A percentile compares a stretch with the other conserved stretches of the same genome.
Evolutionary conservation across 2,888 invertebrate genomes (phyloP).

Genomic region (Teleogryllus oceanicus): DNA sequence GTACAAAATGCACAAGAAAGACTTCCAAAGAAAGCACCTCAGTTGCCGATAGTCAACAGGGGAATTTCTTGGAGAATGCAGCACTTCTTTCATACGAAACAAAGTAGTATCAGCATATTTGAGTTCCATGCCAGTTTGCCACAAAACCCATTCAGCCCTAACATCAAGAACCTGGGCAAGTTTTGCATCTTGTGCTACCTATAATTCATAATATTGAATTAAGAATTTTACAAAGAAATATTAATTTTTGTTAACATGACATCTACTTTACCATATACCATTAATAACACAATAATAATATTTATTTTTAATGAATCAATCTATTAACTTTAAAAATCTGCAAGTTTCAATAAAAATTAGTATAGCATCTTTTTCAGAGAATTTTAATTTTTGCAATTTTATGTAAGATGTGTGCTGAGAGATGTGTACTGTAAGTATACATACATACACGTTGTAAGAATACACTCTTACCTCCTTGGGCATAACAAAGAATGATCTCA

Average conservation of each 20-base stretch:
- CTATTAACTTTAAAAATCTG: too few relatives aligned
- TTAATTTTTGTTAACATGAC: not conserved
- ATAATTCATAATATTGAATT: constrained; percentile 28
- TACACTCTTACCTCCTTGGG: constrained; percentile 60
- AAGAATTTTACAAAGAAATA: not conserved
- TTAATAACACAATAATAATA: not conserved
- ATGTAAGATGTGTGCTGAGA: too few relatives aligned
- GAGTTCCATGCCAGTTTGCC: constrained; percentile 89
- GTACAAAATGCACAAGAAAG: not conserved
- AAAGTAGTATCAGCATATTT: constrained; percentile 71
- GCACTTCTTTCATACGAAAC: constrained; percentile 78
- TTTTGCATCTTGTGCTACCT: constrained; percentile 58
- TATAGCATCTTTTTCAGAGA: too few relatives aligned
- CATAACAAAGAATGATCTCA: constrained; percentile 67
- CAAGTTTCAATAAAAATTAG: too few relatives aligned
- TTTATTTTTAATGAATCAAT: not conserved
- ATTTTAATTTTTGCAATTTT: too few relatives aligned
- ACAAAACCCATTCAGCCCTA: constrained; percentile 85
- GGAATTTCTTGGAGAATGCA: constrained; percentile 54
- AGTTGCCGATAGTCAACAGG: constrained; percentile 55
- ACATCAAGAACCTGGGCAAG: constrained; percentile 52
- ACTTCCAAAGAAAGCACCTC: constrained; percentile 45
- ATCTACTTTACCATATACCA: not conserved
- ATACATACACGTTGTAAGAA: too few relatives aligned
- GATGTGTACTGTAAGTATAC: too few relatives aligned